Conservation (phyloP, 2,113 vertebrate genomes). For the Centrocercus urophasianus region DNA sequence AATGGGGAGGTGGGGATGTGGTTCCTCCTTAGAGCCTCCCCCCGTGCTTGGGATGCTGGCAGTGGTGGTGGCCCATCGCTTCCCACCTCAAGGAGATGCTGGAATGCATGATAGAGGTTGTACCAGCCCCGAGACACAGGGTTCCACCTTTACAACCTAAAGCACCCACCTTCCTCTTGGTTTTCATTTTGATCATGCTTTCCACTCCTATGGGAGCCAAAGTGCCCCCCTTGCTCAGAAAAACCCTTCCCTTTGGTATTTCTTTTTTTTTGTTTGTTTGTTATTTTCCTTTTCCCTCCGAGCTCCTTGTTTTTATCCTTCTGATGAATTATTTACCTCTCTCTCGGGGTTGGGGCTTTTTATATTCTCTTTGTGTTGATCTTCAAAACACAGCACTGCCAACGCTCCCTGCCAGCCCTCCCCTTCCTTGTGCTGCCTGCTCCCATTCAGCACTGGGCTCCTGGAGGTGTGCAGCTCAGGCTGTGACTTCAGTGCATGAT, state of each 20-base stretch:
- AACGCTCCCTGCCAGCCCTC: background rate
- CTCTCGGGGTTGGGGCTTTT: background rate
- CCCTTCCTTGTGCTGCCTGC: background rate
- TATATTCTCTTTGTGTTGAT: slow-evolving; percentile 53
- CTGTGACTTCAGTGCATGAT: fast-evolving
- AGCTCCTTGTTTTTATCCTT: slow-evolving; percentile 6
- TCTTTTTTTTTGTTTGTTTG: background rate
- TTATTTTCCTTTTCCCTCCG: background rate
- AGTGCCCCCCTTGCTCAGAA: background rate
- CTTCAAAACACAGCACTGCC: slow-evolving; percentile 37
- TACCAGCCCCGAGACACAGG: background rate
- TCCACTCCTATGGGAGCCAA: background rate
- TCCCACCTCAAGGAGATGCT: background rate
- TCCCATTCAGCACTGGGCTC: background rate
- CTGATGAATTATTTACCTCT: slow-evolving; percentile 59
- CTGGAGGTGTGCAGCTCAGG: fast-evolving
- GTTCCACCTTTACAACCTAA: background rate
- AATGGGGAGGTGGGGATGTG: background rate
- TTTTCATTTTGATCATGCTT: background rate
- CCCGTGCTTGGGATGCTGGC: slow-evolving; percentile 76
- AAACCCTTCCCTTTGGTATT: slow-evolving; percentile 2
- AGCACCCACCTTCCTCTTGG: fast-evolving
- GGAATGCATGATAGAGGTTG: background rate
- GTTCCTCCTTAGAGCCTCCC: slow-evolving; percentile 34
- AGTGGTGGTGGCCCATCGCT: slow-evolving; percentile 51